Evolutionary conservation across 2,113 vertebrate genomes (phyloP).

Genomic region (Pteropus alecto): DNA sequence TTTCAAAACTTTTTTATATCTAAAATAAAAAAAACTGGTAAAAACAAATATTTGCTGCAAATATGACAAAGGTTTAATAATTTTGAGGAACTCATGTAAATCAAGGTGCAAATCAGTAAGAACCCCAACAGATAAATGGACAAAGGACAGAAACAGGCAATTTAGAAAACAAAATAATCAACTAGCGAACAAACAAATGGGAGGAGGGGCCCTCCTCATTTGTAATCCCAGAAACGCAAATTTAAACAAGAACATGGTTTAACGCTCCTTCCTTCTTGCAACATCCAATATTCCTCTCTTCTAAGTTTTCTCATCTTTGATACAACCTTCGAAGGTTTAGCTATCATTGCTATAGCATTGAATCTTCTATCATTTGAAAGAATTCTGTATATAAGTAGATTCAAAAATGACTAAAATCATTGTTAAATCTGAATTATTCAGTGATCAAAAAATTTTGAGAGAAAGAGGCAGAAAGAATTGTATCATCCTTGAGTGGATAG

Average conservation of each 20-base stretch:
- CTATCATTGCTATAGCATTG: accelerated
- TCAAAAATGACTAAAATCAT: neutral
- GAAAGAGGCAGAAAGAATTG: neutral
- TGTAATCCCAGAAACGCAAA: neutral
- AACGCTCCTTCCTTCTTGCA: neutral
- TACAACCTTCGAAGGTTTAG: neutral
- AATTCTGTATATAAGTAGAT: neutral
- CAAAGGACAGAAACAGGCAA: neutral
- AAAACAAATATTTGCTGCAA: slow-evolving; percentile 35
- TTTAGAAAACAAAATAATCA: slow-evolving; percentile 17
- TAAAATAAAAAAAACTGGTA: neutral
- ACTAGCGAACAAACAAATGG: neutral
- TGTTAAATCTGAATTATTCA: neutral
- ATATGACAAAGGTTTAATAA: neutral
- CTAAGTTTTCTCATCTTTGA: neutral
- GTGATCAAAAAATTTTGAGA: neutral
- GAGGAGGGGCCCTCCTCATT: neutral
- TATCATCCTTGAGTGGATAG: neutral
- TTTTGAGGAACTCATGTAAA: neutral
- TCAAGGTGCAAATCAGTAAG: neutral
- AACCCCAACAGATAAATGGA: neutral
- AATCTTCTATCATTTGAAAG: neutral
- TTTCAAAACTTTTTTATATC: neutral
- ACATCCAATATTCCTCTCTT: neutral
- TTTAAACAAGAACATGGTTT: neutral